Evolutionary conservation across 2,113 vertebrate species (phyloP).

Genomic region (Nestor notabilis): DNA sequence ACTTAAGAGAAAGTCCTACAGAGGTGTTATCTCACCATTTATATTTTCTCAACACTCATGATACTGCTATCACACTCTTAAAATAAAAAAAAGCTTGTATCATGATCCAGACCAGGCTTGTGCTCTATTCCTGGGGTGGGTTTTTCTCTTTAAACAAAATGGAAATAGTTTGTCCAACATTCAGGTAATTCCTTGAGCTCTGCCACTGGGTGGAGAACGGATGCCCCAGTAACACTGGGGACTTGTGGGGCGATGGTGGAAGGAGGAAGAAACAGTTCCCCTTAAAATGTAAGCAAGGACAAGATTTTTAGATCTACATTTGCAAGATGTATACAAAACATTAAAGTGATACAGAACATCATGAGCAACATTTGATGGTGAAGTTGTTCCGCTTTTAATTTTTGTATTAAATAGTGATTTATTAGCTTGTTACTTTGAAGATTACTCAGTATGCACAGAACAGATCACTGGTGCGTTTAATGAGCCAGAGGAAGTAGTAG

Average conservation of each 20-base stretch:
- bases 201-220: background rate
- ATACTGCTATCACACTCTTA: constrained; percentile 85
- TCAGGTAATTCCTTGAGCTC: constrained; percentile 9
- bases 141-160: background rate
- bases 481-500: constrained; percentile 73
- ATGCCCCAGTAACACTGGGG: background rate
- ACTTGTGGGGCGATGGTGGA: background rate
- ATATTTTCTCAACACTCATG: constrained; percentile 87
- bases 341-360: constrained; percentile 22
- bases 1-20: constrained; percentile 82
- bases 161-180: background rate
- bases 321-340: constrained; percentile 3
- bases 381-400: constrained; percentile 69
- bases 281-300: background rate
- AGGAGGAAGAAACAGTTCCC: background rate
- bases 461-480: constrained; percentile 71
- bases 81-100: constrained; percentile 74
- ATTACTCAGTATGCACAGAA: constrained; percentile 64
- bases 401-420: constrained; percentile 70
- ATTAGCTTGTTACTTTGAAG: constrained; percentile 73
- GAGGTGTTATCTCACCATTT: constrained; percentile 88
- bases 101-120: constrained; percentile 61
- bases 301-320: constrained; percentile 11
- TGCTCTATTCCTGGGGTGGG: background rate
- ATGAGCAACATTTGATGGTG: constrained; percentile 32